Evolutionary conservation across 1,140 invertebrate species (phyloP).

Genomic region (Dreissena rostriformis): DNA sequence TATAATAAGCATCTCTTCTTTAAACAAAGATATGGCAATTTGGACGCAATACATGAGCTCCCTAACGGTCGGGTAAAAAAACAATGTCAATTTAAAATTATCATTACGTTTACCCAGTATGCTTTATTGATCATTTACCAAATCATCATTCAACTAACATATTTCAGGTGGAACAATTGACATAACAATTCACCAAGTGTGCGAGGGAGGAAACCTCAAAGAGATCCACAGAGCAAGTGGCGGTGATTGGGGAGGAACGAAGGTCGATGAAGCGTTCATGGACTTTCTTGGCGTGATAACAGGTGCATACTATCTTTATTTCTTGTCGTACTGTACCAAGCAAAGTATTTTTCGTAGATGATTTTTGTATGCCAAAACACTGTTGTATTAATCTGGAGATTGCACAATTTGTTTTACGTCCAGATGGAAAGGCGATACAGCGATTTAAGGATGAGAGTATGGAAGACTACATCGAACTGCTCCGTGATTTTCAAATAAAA

Average conservation of each 20-base stretch:
- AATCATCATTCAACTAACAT: too few species aligned
- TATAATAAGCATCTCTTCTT: too few species aligned
- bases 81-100: too few species aligned
- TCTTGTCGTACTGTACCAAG: not conserved
- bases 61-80: too few species aligned
- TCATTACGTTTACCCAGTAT: too few species aligned
- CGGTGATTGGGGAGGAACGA: constrained; percentile 37
- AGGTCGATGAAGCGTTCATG: constrained; percentile 25
- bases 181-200: constrained; percentile 29
- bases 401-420: not conserved
- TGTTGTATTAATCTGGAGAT: not conserved
- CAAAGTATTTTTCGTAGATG: not conserved
- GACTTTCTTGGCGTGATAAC: not conserved
- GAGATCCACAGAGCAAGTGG: constrained; percentile 26
- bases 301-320: not conserved
- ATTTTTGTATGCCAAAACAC: not conserved
- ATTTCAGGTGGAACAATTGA: constrained; percentile 40
- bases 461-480: constrained; percentile 16
- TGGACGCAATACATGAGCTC: too few species aligned
- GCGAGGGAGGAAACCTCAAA: not conserved
- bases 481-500: constrained; percentile 37
- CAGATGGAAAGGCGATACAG: not conserved
- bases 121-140: too few species aligned
- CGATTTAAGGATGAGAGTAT: constrained; percentile 32
- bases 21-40: too few species aligned